Percentiles rank a stretch among this genome's conserved stretches.
Conservation (phyloP, 35 echinoderm and acorn worm species). For the Anneissia japonica region DNA sequence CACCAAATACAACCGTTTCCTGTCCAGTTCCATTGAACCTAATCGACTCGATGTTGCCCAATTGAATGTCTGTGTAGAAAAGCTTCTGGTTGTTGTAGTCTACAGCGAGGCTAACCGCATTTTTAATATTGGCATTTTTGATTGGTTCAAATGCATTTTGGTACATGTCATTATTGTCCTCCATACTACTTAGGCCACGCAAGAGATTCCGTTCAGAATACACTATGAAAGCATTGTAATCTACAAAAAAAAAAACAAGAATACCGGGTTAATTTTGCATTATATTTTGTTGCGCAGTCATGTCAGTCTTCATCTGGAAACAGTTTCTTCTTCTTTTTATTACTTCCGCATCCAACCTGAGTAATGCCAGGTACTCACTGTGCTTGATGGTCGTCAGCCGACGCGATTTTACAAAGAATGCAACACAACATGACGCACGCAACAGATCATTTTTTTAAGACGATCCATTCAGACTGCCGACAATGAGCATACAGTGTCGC, state of each 20-base stretch:
- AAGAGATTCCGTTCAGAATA: slow-evolving; percentile 79
- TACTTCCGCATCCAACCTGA: no score
- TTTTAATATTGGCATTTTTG: slow-evolving; percentile 33
- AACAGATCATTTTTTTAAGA: no score
- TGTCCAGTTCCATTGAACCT: slow-evolving; percentile 23
- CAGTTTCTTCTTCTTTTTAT: no score
- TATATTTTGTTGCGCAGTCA: no score
- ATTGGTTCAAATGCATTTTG: slow-evolving; percentile 31
- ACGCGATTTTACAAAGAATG: no score
- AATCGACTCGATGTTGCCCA: slow-evolving; percentile 55
- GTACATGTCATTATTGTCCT: slow-evolving; percentile 16
- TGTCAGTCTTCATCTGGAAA: no score
- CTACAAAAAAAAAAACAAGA: slow-evolving; percentile 32
- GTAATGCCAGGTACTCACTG: no score
- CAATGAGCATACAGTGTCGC: no score
- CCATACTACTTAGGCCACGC: slow-evolving; percentile 39
- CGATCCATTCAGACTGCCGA: no score
- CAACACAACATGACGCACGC: no score
- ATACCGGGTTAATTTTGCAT: no score
- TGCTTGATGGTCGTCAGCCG: no score
- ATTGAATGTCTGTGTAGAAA: slow-evolving; percentile 86
- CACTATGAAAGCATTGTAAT: slow-evolving; percentile 67
- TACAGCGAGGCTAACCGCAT: slow-evolving; percentile 70
- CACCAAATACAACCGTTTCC: slow-evolving; percentile 27
- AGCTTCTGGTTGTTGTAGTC: slow-evolving; percentile 35